Conservation (phyloP, 2,797 vertebrate species). For the Betta splendens region DNA sequence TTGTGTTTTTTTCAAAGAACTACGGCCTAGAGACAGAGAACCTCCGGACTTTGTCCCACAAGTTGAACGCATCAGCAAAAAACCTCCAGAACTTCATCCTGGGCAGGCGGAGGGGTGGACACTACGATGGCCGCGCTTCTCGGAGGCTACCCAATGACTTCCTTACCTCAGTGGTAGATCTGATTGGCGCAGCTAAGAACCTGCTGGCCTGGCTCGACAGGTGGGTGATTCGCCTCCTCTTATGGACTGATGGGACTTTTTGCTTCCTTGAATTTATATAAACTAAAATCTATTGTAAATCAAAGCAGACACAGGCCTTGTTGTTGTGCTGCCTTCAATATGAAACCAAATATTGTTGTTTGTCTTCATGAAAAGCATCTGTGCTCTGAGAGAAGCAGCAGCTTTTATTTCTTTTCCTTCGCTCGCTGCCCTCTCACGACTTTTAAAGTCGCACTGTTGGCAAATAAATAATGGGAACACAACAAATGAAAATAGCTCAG, state of each 20-base stretch:
- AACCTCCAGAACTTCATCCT: constrained; percentile 94
- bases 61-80: constrained; percentile 90
- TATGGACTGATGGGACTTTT: not conserved
- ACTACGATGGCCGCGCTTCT: constrained; percentile 88
- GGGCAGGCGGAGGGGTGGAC: constrained; percentile 88
- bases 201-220: constrained; percentile 94
- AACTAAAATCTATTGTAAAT: constrained; percentile 15
- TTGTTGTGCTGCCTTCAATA: constrained; percentile 13
- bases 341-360: constrained; percentile 55
- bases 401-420: constrained; percentile 21
- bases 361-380: constrained; percentile 40
- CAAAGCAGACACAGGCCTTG: constrained; percentile 11
- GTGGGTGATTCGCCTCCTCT: constrained; percentile 56
- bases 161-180: constrained; percentile 90
- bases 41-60: constrained; percentile 90
- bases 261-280: constrained; percentile 1
- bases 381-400: constrained; percentile 27
- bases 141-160: constrained; percentile 89
- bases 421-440: not conserved
- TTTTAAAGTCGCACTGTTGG: constrained; percentile 20
- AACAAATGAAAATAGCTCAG: constrained; percentile 18
- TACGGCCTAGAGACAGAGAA: constrained; percentile 92
- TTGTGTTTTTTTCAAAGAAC: constrained; percentile 80
- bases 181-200: constrained; percentile 92
- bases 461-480: constrained; percentile 30